Base-by-base conservation (phyloP, 1,140 invertebrate genomes). In the Cydia pomonella region DNA sequence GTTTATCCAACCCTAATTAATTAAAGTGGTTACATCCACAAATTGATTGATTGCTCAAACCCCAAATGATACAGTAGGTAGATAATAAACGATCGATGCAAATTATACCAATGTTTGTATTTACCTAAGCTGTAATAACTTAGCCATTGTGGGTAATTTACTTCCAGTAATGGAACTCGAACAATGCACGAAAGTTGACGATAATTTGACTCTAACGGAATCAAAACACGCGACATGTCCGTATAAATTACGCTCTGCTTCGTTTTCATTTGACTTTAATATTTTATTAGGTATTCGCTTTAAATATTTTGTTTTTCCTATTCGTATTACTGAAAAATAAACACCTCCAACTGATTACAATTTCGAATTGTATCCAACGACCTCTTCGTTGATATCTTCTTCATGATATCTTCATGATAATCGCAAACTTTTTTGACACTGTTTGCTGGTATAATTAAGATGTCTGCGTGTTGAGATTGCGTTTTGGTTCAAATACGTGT, bases 181-280 rank as follows among this genome's bases (percentile, higher is more conserved):
- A 69, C 64, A 69, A 38, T 33, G 64, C 64, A 69, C 64, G 64
- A 69, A 29, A 69, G 64, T 69, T 64, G 27, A 69, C 64, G 29
- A 69, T 69, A 69, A 69, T 66, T 69, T 33, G 27, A 69, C 64
- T 69, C 27, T n/a, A 66, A 66, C 64, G 27, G 64, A 69, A 69
- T 69, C 64, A 69, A 69, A 33, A 38, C 64, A 69, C 64, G 64
- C 64, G 29, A 69, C 53, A 59, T 41, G 27, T 69, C 18, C 29
- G 64, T 33, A 69, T 69, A 41, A 69, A 69, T 38, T 69, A 50
- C 47, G 47, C n/a, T 50, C 6, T 18, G 16, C 18, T 69, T 69
- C 29, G 16, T 10, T 38, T 69, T 3, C 27, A 38, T 69, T 16
- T 2, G n/a, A n/a, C 1, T 38, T n/a, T 2, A 12, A 21, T 69